phyloP scores from a whole-genome alignment of 2,113 vertebrate genomes.

The Lophotis ruficrista region DNA sequence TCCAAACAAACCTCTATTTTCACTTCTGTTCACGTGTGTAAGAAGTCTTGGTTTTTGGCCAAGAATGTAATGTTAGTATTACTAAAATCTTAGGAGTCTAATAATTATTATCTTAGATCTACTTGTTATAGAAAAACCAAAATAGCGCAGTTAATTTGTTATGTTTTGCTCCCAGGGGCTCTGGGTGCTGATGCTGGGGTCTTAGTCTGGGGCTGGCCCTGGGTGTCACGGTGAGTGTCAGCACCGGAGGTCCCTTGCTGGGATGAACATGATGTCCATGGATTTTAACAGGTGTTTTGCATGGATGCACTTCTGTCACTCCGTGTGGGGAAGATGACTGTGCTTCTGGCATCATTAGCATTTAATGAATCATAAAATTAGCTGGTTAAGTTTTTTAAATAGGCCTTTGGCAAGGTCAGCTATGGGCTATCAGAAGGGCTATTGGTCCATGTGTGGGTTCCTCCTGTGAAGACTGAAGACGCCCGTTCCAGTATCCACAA shows the following conservation, averaged over 20 bases:
- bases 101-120: too few relatives aligned
- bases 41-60: not conserved
- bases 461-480: not conserved
- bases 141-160: not conserved
- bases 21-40: not conserved
- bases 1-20: not conserved
- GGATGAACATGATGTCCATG: fast-evolving
- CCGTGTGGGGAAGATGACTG: not conserved
- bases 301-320: not conserved
- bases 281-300: not conserved
- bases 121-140: not conserved
- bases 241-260: not conserved
- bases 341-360: not conserved
- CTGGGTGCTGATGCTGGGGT: not conserved
- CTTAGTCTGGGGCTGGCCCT: not conserved
- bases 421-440: not conserved
- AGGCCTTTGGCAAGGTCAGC: not conserved
- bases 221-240: fast-evolving
- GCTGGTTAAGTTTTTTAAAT: not conserved
- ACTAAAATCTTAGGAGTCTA: not conserved
- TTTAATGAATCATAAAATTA: not conserved
- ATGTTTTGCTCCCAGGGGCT: fast-evolving
- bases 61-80: too few relatives aligned
- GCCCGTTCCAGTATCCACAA: not conserved
- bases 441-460: not conserved